Evolutionary conservation across 2,888 invertebrate genomes (phyloP).

Genomic region (Parnassius mnemosyne): DNA sequence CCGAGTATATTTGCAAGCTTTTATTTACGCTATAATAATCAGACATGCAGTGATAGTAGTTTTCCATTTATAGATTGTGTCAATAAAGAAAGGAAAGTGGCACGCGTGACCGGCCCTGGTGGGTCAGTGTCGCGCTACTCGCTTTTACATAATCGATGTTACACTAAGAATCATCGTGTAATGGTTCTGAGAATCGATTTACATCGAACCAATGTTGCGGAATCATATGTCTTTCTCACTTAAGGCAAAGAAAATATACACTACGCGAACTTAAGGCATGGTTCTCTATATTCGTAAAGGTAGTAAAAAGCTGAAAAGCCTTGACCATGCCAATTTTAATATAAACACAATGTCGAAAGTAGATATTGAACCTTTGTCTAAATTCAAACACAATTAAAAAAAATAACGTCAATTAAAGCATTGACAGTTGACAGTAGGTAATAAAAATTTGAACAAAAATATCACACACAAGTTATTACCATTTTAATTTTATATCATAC

Average conservation of each 20-base stretch:
- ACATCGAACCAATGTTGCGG: neutral
- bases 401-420: too few relatives aligned
- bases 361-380: too few relatives aligned
- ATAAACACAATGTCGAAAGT: too few relatives aligned
- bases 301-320: neutral
- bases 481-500: too few relatives aligned
- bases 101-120: slow-evolving; percentile 58
- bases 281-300: too few relatives aligned
- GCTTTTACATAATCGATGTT: slow-evolving; percentile 68
- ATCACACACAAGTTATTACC: too few relatives aligned
- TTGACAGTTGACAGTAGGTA: neutral
- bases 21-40: slow-evolving; percentile 13
- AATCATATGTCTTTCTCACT: neutral
- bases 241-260: too few relatives aligned
- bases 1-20: neutral
- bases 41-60: slow-evolving; percentile 45
- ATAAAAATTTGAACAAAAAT: too few relatives aligned
- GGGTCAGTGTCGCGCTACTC: slow-evolving; percentile 70
- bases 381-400: too few relatives aligned
- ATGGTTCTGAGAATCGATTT: slow-evolving; percentile 47
- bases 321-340: neutral
- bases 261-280: too few relatives aligned
- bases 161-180: slow-evolving; percentile 53
- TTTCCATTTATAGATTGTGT: slow-evolving; percentile 69
- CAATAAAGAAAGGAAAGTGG: slow-evolving; percentile 79